Evolutionary conservation across 2,113 vertebrate genomes (phyloP), one percentile per base, ranked within the genome.

Genomic region (Pomatorhinus ruficollis): DNA sequence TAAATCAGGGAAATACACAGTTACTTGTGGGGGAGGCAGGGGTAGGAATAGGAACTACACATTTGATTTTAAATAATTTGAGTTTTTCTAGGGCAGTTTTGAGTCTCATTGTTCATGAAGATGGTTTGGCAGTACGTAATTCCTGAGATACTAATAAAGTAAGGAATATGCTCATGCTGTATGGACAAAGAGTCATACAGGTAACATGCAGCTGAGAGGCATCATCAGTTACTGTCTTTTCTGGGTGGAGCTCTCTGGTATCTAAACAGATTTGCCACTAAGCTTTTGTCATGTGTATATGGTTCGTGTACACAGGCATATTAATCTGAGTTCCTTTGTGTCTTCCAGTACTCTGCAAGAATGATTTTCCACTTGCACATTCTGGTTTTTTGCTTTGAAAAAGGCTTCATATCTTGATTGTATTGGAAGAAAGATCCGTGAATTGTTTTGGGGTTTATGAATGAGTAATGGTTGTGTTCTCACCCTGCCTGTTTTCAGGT

Each of bases 401-500:
- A 78, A 57, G 10, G 9, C 45, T 56, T 87, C 1, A 4, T 45
- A 6, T 42, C 7, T 75, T 92, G 27, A 20, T 78, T 64, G 14
- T 42, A 24, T 63, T 68, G n/a, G 44, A n/a, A 78, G 75, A 59
- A 47, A 74, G 27, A 61, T 11, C 22, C 80, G 31, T 68, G 57
- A 92, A 19, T 66, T 68, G 11, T 85, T 16, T n/a, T 57, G 42
- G 5, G 5, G 7, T 69, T 77, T 72, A 31, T 57, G 63, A 79
- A 44, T 72, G 30, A 88, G 22, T 94, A 93, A 93, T 42, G 33
- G 25, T 76, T 4, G 0, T 53, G 20, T 70, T 94, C 76, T 96
- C 12, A 19, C 15, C 49, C n/a, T 87, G 7, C 50, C n/a, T 2
- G 4, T 74, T 92, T 97, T 61, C 66, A 98, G 98, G 98, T 98